Percentiles rank a stretch among this genome's conserved stretches.
Conservation (phyloP, 2,797 vertebrate species). For the Lepidocolaptes lacrymiger region DNA sequence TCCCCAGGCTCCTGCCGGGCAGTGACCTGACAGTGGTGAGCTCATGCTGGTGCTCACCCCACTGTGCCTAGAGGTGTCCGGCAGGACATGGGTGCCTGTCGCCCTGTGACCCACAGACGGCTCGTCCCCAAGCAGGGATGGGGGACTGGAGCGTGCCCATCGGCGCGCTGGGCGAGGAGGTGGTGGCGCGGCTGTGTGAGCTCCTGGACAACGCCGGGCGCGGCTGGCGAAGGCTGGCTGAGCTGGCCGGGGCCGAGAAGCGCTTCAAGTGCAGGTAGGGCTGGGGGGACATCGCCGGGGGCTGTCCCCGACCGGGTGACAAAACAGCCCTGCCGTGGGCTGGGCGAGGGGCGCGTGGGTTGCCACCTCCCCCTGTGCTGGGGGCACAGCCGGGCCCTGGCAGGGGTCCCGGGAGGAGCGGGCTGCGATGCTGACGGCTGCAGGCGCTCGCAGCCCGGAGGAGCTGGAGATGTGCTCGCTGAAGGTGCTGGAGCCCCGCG, state of each 20-base stretch:
- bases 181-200: slow-evolving; percentile 72
- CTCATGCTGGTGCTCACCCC: neutral
- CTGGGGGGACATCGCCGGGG: no score
- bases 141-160: slow-evolving; percentile 73
- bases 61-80: fast-evolving
- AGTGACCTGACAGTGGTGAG: fast-evolving
- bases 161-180: slow-evolving; percentile 58
- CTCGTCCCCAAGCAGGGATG: slow-evolving; percentile 40
- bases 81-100: neutral
- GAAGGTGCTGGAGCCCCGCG: slow-evolving; percentile 80
- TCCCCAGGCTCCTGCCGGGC: neutral
- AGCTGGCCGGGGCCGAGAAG: slow-evolving; percentile 69
- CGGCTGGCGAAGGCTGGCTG: slow-evolving; percentile 85
- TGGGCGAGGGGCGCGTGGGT: fast-evolving
- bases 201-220: slow-evolving; percentile 81
- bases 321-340: neutral
- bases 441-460: slow-evolving; percentile 65
- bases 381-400: neutral
- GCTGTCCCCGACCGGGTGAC: fast-evolving
- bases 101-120: fast-evolving
- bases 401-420: neutral
- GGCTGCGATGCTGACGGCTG: neutral
- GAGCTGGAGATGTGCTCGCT: slow-evolving; percentile 87
- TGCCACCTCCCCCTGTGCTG: neutral
- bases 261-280: slow-evolving; percentile 83